Evolutionary conservation across 1,140 invertebrate species (phyloP).

Genomic region (Drosophila jambulina): DNA sequence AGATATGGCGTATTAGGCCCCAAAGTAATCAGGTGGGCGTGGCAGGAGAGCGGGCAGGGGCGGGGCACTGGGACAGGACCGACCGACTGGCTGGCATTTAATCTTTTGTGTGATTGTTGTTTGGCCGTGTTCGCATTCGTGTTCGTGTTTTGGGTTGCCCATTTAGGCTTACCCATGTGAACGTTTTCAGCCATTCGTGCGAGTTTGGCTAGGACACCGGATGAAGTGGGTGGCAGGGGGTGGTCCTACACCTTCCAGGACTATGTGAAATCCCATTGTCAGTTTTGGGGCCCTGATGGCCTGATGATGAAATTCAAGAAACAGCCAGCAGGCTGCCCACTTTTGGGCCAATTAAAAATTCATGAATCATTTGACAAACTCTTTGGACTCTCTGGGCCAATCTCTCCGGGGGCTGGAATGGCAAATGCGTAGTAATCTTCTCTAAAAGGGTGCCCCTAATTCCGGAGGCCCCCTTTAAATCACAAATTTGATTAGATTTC

Average conservation of each 20-base stretch:
- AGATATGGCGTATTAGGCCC: conserved; percentile 82
- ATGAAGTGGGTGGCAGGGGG: neutral
- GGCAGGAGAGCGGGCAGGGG: conserved; percentile 3
- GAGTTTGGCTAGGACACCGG: conserved; percentile 13
- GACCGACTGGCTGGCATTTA: conserved; percentile 65
- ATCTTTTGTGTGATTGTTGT: conserved; percentile 76
- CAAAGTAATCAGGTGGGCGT: conserved; percentile 74
- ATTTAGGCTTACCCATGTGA: conserved; percentile 79
- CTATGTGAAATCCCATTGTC: conserved; percentile 48
- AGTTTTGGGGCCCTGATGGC: conserved; percentile 21
- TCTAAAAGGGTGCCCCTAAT: conserved; percentile 63
- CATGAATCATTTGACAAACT: conserved; percentile 83
- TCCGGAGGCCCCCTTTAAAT: conserved; percentile 40
- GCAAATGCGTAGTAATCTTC: conserved; percentile 67
- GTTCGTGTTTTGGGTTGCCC: conserved; percentile 78
- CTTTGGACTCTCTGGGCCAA: conserved; percentile 53
- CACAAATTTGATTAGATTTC: conserved; percentile 39
- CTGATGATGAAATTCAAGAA: conserved; percentile 49
- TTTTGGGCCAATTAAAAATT: conserved; percentile 76
- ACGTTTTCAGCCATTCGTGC: conserved; percentile 41
- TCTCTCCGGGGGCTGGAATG: conserved; percentile 39
- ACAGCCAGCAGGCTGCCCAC: conserved; percentile 49
- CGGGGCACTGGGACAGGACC: neutral
- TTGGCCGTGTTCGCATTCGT: conserved; percentile 58
- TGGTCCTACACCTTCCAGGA: neutral